Base-by-base conservation (phyloP, 2,113 vertebrate species). In the Bungarus multicinctus region DNA sequence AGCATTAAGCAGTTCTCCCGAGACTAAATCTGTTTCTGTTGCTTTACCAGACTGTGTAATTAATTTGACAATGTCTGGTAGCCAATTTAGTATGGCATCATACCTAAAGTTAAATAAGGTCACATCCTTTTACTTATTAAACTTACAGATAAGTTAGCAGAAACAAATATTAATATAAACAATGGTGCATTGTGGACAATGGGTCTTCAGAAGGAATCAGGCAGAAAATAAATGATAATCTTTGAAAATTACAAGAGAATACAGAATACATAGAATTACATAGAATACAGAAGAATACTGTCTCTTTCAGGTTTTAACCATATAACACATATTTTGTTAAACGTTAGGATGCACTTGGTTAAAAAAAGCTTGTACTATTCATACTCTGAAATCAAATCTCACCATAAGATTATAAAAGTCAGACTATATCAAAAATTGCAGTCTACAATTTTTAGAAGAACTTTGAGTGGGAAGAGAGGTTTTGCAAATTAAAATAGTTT, bases 201-300 rank as follows among this genome's bases (percentile, higher is more conserved):
- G 94, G 1, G 92, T 23, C 43, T 64, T 57, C 94, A 95, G 39
- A 43, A 88, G 60, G 34, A 86, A 12, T 94, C 94, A 50, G 53
- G 60, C 94, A 94, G 85, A 92, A 94, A 96, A 95, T 89, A 94
- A 74, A 7, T 3, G 20, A 69, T 4, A 74, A 20, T 25, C 30
- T 57, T 89, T 93, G 16, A 92, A 95, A 93, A 95, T 50, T 0
- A 91, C 91, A 81, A 25, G 8, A 55, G 91, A n/a, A n/a, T n/a
- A n/a, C n/a, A n/a, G n/a, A n/a, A n/a, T n/a, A n/a, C n/a, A n/a
- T n/a, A n/a, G n/a, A n/a, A n/a, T n/a, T 91, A 9, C 90, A 85
- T 91, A 89, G 74, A 91, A 14, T 9, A 74, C 18, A 92, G 54
- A 47, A 10, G 34, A 69, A 92, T 58, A 74, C 34, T 23, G 87